Evolutionary conservation across 2,797 vertebrate genomes (phyloP), one percentile per base, ranked within the genome.

Genomic region (Tapirus indicus): DNA sequence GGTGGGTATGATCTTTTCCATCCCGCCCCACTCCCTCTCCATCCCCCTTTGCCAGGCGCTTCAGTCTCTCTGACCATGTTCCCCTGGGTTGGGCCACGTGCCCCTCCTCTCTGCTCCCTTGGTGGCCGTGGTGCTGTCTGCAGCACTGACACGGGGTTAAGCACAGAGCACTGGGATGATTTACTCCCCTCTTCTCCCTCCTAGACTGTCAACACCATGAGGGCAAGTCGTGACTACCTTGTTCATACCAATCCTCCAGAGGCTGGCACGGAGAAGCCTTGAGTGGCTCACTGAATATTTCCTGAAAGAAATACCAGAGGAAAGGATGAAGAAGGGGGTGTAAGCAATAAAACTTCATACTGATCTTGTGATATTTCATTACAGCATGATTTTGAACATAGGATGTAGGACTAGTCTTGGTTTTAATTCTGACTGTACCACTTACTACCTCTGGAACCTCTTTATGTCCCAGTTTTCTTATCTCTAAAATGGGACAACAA

Each of bases 401-500:
- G 52, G 7, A 52, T 93, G 38, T 74, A 60, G 83, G 8, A 64
- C 0, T 23, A n/a, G 41, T 56, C 54, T 88, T 38, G 23, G 10
- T 64, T 96, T 92, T 95, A 32, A 27, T 84, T 66, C 60, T 64
- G 79, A 13, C n/a, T 25, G 3, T 58, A 54, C 14, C 44, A 88
- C 11, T 84, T 21, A 32, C 5, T 66, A 71, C 35, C 58, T 84
- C 5, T 25, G 60, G 54, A 90, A 80, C 2, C n/a, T 83, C 74
- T 78, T 82, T 74, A 17, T 62, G n/a, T 7, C 29, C 83, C 44
- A 47, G 49, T 60, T n/a, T 72, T 9, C 32, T 71, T 47, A 29
- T 64, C 18, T 83, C 27, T 94, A 69, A 69, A 86, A 94, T 82
- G 80, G 17, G 6, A 29, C 64, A 82, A 79, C 62, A 72, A 66